Base-by-base conservation (phyloP, 2,888 invertebrate genomes). In the Tridacna crocea region DNA sequence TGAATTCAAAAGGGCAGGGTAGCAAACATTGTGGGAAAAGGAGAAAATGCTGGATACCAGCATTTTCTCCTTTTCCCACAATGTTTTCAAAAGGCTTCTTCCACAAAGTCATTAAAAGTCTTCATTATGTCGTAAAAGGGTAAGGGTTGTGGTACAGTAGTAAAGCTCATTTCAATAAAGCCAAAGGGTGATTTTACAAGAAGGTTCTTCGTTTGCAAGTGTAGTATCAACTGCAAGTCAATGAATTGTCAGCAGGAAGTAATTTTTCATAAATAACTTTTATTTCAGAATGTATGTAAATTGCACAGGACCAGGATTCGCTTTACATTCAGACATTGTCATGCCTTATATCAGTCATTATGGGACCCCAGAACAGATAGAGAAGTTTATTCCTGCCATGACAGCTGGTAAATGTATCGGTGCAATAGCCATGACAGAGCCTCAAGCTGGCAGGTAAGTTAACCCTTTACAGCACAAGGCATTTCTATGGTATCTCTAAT, bases 381-480 rank as follows among this genome's bases (percentile, higher is more conserved):
- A 94, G 79, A 93, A 93, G 77, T 94, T 92, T 84, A 91, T 95
- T 36, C 95, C 95, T 0, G 90, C 89, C 72, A 94, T 95, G 94
- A 88, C 90, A 24, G 92, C 94, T 12, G 95, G 95, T 0, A 92
- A 90, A 72, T 93, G 91, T 80, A 94, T 95, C 58, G 94, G 94
- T 72, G 94, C 95, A 24, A 94, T 95, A 74, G 95, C 94, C 68
- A 95, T 95, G 95, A 94, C 95, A 26, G 95, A 95, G 80, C 95
- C 95, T 17, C 94, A 94, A 13, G 95, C 95, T 70, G 95, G 95
- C 60, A 95, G 95, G 95, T 94, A 79, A 72, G 55, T 13, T n/a
- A n/a, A n/a, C n/a, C n/a, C n/a, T n/a, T n/a, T n/a, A n/a, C n/a
- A n/a, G n/a, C n/a, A n/a, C n/a, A n/a, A n/a, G n/a, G n/a, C n/a